Evolutionary conservation across 2,888 invertebrate species (phyloP).

Genomic region (Baccha elongata): DNA sequence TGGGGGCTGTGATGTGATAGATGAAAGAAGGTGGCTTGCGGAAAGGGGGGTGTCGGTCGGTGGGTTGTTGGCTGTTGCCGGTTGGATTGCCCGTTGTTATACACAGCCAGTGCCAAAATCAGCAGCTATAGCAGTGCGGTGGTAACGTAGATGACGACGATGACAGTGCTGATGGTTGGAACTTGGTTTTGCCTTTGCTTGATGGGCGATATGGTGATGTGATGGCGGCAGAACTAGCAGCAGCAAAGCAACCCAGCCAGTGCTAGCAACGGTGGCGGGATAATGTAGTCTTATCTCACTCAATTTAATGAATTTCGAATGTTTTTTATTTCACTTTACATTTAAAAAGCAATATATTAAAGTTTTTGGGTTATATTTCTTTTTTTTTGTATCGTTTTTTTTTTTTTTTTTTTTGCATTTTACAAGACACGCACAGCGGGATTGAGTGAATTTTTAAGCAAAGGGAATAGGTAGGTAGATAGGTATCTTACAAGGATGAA

Average conservation of each 20-base stretch:
- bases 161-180: slow-evolving; percentile 69
- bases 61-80: slow-evolving; percentile 5
- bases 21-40: background rate
- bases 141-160: slow-evolving; percentile 73
- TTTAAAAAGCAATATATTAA: slow-evolving; percentile 71
- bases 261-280: slow-evolving; percentile 41
- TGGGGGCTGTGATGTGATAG: slow-evolving; percentile 19
- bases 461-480: background rate
- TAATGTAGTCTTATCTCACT: slow-evolving; percentile 73
- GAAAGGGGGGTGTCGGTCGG: slow-evolving; percentile 8
- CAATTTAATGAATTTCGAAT: slow-evolving; percentile 72
- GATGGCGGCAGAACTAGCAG: slow-evolving; percentile 19
- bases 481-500: background rate
- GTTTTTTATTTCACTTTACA: slow-evolving; percentile 67
- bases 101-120: slow-evolving; percentile 46
- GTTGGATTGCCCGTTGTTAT: slow-evolving; percentile 52
- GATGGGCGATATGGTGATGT: slow-evolving; percentile 32
- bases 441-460: slow-evolving; percentile 22
- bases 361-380: slow-evolving; percentile 48
- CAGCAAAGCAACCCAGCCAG: background rate
- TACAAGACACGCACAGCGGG: slow-evolving; percentile 29
- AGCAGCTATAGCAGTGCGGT: slow-evolving; percentile 36
- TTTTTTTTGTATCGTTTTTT: background rate
- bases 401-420: background rate
- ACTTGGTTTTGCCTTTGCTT: slow-evolving; percentile 44